Base-by-base conservation (phyloP, 1,140 invertebrate genomes). In the Drosophila suzukii region DNA sequence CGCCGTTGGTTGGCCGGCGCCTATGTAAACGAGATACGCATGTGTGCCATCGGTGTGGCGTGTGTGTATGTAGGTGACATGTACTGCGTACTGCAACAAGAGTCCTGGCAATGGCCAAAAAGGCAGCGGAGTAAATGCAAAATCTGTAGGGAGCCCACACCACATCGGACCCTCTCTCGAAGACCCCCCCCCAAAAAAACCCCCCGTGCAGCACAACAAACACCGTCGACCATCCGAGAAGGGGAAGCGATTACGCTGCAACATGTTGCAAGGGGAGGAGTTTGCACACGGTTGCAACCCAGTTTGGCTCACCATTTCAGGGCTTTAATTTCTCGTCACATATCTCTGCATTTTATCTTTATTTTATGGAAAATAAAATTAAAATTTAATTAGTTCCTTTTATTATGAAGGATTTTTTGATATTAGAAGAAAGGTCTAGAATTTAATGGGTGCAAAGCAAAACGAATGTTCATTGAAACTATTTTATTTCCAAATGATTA, bases 251-350 rank as follows among this genome's bases (percentile, higher is more conserved):
- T 88, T 89, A 88, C 79, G 84, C 49, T 81, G 54, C 68, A 88
- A 88, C 83, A 83, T 89, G 83, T 88, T 88, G 83, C 83, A 88
- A 88, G 79, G 43, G 83, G 83, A 74, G 83, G 83, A 88, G 83
- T 80, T 54, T 58, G 43, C 32, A 47, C n/a, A n/a, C 56, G 15
- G 46, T 51, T 56, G 39, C 60, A 50, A 13, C 27, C 10, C 41
- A 27, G 46, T 53, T 7, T 6, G 4, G 13, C 10, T 50, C 27
- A 10, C 7, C 27, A n/a, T 32, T 15, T 15, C 5, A 20, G 11
- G 56, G 27, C 27, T 34, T 63, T 63, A 63, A 63, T 43, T 32
- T 43, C 20, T 32, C 4, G 10, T 15, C 0, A 13, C 12, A 24
- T 27, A 39, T 57, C 39, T 50, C 17, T 4, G 27, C 0, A 2